phyloP scores from a whole-genome alignment of 2,888 invertebrate genomes.

The Spisula subtruncata region DNA sequence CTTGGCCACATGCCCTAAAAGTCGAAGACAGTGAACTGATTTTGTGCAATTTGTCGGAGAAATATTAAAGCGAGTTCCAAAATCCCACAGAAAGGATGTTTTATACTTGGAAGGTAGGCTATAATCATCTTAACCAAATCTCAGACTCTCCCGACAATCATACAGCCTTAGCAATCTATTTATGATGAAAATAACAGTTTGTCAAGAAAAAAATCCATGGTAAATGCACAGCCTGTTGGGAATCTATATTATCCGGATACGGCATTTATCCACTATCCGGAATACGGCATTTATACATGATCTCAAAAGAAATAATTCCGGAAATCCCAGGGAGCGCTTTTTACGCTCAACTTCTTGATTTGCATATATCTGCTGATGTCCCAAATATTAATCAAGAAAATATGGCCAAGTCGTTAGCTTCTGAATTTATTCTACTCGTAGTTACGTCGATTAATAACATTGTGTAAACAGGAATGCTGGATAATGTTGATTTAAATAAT shows the following conservation, averaged over 20 bases:
- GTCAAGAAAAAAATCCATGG: neutral
- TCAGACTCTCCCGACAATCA: neutral
- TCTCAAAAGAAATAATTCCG: neutral
- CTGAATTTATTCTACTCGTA: too few relatives aligned
- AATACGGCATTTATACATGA: neutral
- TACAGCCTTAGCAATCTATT: neutral
- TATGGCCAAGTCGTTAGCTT: too few relatives aligned
- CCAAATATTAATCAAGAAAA: too few relatives aligned
- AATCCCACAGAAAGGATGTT: neutral
- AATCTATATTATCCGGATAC: neutral
- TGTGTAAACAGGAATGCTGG: too few relatives aligned
- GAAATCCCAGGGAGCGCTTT: neutral
- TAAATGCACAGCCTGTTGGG: neutral
- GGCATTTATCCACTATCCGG: neutral
- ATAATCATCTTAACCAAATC: neutral
- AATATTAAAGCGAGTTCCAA: neutral
- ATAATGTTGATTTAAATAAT: too few relatives aligned
- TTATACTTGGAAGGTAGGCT: neutral
- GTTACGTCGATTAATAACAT: too few relatives aligned
- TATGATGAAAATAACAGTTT: constrained; percentile 9
- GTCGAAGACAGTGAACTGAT: neutral
- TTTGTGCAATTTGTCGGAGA: neutral
- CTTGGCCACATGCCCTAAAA: neutral
- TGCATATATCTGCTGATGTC: too few relatives aligned
- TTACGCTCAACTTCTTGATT: neutral